phyloP scores from a whole-genome alignment of 2,113 vertebrate species.

The Dipodomys merriami region DNA sequence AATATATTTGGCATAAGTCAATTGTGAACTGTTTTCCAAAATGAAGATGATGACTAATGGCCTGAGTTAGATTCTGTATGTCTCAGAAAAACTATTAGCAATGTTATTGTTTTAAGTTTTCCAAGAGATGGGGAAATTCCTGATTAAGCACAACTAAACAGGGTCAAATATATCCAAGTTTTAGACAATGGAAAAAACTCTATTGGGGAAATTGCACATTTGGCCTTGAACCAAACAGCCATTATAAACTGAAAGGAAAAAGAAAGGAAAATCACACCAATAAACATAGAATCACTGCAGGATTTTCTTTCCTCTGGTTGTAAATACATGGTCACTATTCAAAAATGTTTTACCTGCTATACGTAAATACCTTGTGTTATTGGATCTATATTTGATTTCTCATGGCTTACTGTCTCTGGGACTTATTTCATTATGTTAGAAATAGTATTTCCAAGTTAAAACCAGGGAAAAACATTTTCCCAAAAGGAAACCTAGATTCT shows the following conservation, averaged over 20 bases:
- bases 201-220: conserved; percentile 40
- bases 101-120: conserved; percentile 62
- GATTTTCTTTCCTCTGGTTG: not conserved
- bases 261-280: not conserved
- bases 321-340: not conserved
- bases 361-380: not conserved
- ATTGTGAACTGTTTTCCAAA: conserved; percentile 32
- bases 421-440: not conserved
- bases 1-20: conserved; percentile 20
- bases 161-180: conserved; percentile 23
- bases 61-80: conserved; percentile 20
- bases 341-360: not conserved
- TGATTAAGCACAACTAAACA: conserved; percentile 4
- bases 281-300: not conserved
- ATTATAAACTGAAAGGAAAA: conserved; percentile 45
- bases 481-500: not conserved
- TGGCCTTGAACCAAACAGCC: conserved; percentile 47
- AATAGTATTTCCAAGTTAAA: not conserved
- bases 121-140: not conserved
- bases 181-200: conserved; percentile 60
- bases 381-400: not conserved
- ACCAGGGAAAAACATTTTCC: not conserved
- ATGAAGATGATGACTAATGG: conserved; percentile 23
- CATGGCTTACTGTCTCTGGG: not conserved
- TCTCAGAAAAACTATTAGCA: conserved; percentile 29